Percentiles rank a stretch among this genome's conserved stretches.
These are phyloP conservation scores for Amiota communis DNA, from an alignment of 2,888 invertebrate genomes.

Conservation along the genomic window DNA sequence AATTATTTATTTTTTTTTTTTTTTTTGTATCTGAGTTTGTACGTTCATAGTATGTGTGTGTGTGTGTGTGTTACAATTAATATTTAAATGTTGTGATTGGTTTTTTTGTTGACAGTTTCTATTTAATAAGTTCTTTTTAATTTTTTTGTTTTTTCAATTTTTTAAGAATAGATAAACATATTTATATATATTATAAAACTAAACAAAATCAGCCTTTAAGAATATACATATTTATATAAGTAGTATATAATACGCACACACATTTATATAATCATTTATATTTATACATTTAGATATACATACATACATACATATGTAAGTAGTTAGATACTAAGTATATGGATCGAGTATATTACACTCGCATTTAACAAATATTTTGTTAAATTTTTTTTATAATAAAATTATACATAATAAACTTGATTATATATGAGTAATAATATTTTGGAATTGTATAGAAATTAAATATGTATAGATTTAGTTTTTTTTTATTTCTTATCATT, in stretches of 20 bases:
- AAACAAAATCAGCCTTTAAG: conserved; percentile 69
- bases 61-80: too few species aligned
- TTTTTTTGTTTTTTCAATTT: background rate
- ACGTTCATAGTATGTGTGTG: too few species aligned
- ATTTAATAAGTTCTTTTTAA: too few species aligned
- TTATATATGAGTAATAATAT: conserved; percentile 24
- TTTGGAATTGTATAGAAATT: conserved; percentile 63
- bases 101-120: too few species aligned
- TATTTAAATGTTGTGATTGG: too few species aligned
- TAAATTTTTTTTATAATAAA: too few species aligned
- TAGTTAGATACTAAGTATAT: too few species aligned
- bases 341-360: too few species aligned
- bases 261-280: conserved; percentile 33
- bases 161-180: conserved; percentile 31
- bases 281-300: background rate
- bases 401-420: too few species aligned
- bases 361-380: too few species aligned
- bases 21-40: too few species aligned
- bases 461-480: conserved; percentile 68
- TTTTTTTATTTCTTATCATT: conserved; percentile 47
- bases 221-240: conserved; percentile 62
- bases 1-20: too few species aligned
- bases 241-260: conserved; percentile 46
- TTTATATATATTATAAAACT: conserved; percentile 51
- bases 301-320: background rate